Base-by-base conservation (phyloP, 1,140 invertebrate genomes). In the Polypedilum pembai region DNA sequence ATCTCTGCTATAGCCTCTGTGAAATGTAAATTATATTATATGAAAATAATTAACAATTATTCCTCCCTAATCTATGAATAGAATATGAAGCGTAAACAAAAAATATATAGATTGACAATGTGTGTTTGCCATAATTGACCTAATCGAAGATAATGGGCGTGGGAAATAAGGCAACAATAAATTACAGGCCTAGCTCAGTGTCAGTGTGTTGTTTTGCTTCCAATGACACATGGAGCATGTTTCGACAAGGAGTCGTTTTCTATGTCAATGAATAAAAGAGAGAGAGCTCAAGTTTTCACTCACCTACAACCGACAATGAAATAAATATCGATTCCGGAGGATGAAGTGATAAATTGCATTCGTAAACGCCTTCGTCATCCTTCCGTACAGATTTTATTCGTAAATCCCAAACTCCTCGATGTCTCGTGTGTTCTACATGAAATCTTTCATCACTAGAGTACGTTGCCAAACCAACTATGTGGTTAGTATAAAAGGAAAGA, bases 321-420 rank as follows among this genome's bases (percentile, higher is more conserved):
- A 92, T 83, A 81, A 91, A 88, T 82, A 91, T 90, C 80, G 89
- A 91, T 72, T 89, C 87, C 74, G 91, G 90, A 74, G 91, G 91
- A 82, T 93, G 89, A 66, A 90, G 90, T 73, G 90, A 91, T 76
- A 92, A 87, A 86, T 92, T 91, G 81, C 91, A 93, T 82, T 92
- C 91, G 79, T 92, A 93, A 21, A 90, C 81, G 15, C 91, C 91
- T 7, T 86, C 87, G 78, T 93, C 91, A 15, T 87, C 84, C 7
- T 86, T 83, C 41, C 87, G 88, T 8, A 92, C 90, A 76, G 86
- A 87, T 78, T 90, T 88, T 78, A 93, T 89, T 76, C 90, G 85
- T 41, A 93, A 83, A 4, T 88, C 87, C 90, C 91, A 92, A 77
- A 92, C 89, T 74, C 85, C 85, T 20, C 20, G 83, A 78, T 90